phyloP scores from a whole-genome alignment of 2,888 invertebrate species.

The Pristionchus japonicus region DNA sequence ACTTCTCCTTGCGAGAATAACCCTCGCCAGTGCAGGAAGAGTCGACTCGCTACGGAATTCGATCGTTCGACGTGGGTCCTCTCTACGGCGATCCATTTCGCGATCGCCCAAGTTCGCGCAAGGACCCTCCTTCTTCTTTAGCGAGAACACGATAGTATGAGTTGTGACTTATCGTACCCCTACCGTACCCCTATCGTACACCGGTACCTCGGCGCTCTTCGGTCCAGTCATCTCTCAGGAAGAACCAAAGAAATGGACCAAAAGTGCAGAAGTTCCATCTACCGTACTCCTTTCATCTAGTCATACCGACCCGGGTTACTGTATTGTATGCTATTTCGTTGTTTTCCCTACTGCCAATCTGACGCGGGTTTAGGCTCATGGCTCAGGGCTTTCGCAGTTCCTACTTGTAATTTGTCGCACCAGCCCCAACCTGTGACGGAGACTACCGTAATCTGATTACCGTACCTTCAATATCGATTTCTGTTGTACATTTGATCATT shows the following conservation, averaged over 20 bases:
- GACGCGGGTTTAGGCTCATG: slow-evolving; percentile 15
- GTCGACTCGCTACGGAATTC: slow-evolving; percentile 61
- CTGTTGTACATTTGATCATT: slow-evolving; percentile 28
- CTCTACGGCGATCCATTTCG: slow-evolving; percentile 66
- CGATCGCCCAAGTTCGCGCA: slow-evolving; percentile 69
- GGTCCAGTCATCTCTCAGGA: no score
- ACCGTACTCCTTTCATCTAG: background rate
- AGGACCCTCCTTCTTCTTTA: slow-evolving; percentile 57
- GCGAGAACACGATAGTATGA: slow-evolving; percentile 71
- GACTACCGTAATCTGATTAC: background rate
- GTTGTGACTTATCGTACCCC: background rate
- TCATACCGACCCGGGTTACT: background rate
- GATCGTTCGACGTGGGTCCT: slow-evolving; percentile 64
- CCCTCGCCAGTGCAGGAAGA: background rate
- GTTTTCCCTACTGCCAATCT: background rate
- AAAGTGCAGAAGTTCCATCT: background rate
- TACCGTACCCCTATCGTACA: no score
- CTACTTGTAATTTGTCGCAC: slow-evolving; percentile 19
- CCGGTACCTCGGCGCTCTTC: no score
- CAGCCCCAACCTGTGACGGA: background rate
- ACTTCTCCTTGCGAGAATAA: background rate
- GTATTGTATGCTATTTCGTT: background rate
- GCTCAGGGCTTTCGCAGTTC: slow-evolving; percentile 14
- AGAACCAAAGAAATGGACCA: no score
- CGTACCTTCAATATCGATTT: background rate